These are phyloP conservation scores for Pitangus sulphuratus DNA, from an alignment of 2,797 vertebrate species.

Conservation along the genomic window DNA sequence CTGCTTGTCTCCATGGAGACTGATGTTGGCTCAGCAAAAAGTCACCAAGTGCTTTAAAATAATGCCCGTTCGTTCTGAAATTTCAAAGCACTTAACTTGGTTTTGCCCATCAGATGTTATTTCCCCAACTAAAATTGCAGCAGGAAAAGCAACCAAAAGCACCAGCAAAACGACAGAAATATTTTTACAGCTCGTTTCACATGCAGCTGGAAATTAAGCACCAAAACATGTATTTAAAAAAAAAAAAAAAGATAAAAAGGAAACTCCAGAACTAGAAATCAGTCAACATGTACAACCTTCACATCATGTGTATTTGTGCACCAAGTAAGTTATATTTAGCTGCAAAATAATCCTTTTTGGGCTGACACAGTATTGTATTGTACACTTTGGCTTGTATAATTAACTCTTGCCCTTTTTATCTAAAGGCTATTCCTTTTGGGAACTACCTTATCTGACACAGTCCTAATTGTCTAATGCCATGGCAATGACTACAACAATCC, in stretches of 20 bases:
- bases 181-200: slow-evolving; percentile 19
- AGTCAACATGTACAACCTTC: neutral
- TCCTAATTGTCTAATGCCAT: neutral
- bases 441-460: neutral
- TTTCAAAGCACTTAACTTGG: slow-evolving; percentile 37
- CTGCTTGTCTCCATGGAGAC: slow-evolving; percentile 71
- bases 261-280: neutral
- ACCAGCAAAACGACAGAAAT: neutral
- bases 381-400: neutral
- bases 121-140: neutral
- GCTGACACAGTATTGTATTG: neutral
- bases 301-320: neutral
- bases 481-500: neutral
- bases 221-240: neutral
- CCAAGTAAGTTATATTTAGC: neutral
- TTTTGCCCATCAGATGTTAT: slow-evolving; percentile 29
- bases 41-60: slow-evolving; percentile 62
- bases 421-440: neutral
- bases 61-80: slow-evolving; percentile 42
- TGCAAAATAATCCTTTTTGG: neutral
- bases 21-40: slow-evolving; percentile 68
- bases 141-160: slow-evolving; percentile 15
- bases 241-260: neutral
- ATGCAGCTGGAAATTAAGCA: slow-evolving; percentile 11
- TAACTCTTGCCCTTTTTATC: neutral